These are phyloP conservation scores for Heliconius hortense DNA, from an alignment of 2,888 invertebrate genomes.

Conservation along the genomic window DNA sequence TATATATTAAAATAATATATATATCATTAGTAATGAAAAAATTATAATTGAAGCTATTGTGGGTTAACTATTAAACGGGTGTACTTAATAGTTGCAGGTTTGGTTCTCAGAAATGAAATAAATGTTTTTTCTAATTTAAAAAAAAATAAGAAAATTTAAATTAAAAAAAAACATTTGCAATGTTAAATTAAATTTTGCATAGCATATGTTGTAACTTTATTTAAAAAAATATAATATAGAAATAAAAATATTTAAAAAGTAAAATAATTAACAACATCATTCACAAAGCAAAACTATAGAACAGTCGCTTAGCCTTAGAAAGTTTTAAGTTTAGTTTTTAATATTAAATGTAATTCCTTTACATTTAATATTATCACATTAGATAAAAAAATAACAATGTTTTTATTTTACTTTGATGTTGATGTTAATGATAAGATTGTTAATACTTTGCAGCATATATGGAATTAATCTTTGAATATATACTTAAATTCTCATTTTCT, in stretches of 20 bases:
- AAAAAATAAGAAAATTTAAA: neutral
- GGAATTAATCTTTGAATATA: neutral
- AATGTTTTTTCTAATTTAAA: neutral
- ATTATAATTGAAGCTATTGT: neutral
- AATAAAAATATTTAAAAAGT: too few species aligned
- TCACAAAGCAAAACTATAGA: neutral
- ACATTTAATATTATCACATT: neutral
- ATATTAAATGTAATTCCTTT: neutral
- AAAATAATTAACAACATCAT: neutral
- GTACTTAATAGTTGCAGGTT: neutral
- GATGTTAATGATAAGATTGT: neutral
- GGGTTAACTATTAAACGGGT: neutral
- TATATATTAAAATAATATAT: too few species aligned
- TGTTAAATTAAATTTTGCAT: neutral
- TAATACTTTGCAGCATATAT: neutral
- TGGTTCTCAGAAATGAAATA: neutral
- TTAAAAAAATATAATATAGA: neutral
- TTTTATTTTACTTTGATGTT: neutral
- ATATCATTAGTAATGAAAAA: neutral
- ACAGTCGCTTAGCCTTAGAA: neutral
- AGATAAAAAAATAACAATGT: neutral
- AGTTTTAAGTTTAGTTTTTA: too few species aligned
- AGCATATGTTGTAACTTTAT: neutral
- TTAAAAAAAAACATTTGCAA: neutral
- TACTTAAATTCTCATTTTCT: too few species aligned